Base-by-base conservation (phyloP, 2,888 invertebrate species). In the Trichogramma dendrolimi region DNA sequence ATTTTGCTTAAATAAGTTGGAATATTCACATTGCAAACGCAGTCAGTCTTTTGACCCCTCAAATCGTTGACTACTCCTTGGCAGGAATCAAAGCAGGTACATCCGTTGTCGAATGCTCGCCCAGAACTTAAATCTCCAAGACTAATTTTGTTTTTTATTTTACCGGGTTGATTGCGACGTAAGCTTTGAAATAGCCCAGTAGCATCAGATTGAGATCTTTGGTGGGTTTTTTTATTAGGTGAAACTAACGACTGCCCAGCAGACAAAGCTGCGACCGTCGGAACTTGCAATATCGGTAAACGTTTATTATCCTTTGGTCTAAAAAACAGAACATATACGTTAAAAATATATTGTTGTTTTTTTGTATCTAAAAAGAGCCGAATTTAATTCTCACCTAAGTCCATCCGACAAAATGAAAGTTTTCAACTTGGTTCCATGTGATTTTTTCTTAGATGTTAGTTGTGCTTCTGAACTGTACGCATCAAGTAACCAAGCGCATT, bases 71-170 rank as follows among this genome's bases (percentile, higher is more conserved):
- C 87, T 68, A 88, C 86, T 63, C 89, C 89, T 75, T 87, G 86
- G 76, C 93, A 92, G 73, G 92, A 91, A 76, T 90, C 88, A 72
- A 93, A 93, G 78, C 95, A 95, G 67, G 88, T 86, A 82, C 98
- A 99, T 66, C 96, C 96, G 79, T 90, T 96, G 81, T 98, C 96
- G 80, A 97, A 98, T 41, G 96, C 97, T 73, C 92, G 87, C 48
- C 97, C 98, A 11, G 96, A 93, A 60, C 91, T 90, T 71, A 97
- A 81, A 82, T 98, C 96, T 60, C 96, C 96, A 58, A 95, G 83
- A 73, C 89, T 88, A 69, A 90, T 81, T 74, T 88, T 89, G 68
- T 73, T 79, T 71, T 75, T 75, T 74, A 71, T 58, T 43, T 50
- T 72, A 78, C 79, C 78, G 73, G 79, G 78, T 77, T 79, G 75